These are phyloP conservation scores for Gouania willdenowi DNA, from an alignment of 2,797 vertebrate genomes.

Conservation along the genomic window DNA sequence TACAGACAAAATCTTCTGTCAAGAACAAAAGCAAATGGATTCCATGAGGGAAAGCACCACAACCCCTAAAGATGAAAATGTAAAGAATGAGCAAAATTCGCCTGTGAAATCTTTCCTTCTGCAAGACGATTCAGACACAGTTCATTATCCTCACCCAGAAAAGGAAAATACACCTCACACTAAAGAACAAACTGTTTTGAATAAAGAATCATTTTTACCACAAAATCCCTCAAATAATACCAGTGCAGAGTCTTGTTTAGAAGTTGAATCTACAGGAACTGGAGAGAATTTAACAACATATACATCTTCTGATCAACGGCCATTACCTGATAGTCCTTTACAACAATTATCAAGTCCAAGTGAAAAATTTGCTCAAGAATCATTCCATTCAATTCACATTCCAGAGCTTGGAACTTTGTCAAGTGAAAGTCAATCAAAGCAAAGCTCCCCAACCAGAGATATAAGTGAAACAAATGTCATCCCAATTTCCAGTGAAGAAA, in stretches of 20 bases:
- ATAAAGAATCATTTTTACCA: not conserved
- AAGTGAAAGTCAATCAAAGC: constrained; percentile 50
- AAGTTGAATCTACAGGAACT: constrained; percentile 14
- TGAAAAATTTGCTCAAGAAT: constrained; percentile 18
- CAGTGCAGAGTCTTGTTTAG: not conserved
- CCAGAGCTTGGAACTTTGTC: constrained; percentile 10
- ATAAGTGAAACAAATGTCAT: constrained; percentile 20
- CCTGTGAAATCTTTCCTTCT: too few relatives aligned
- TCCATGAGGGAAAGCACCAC: too few relatives aligned
- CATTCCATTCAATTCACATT: too few relatives aligned
- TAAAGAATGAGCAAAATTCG: too few relatives aligned
- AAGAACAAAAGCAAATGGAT: too few relatives aligned
- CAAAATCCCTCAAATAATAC: constrained; percentile 1
- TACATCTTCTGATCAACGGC: not conserved
- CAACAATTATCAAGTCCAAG: constrained; percentile 3
- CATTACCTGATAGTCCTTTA: constrained; percentile 1
- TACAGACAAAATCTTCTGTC: too few relatives aligned
- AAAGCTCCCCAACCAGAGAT: constrained; percentile 41
- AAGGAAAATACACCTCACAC: too few relatives aligned
- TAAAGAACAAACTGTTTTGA: not conserved
- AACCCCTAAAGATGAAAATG: too few relatives aligned
- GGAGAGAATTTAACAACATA: constrained; percentile 1
- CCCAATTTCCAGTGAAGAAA: constrained; percentile 1
- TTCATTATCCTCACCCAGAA: too few relatives aligned
- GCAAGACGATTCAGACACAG: too few relatives aligned